phyloP scores from a whole-genome alignment of 2,113 vertebrate species.

The Pimephales promelas region DNA sequence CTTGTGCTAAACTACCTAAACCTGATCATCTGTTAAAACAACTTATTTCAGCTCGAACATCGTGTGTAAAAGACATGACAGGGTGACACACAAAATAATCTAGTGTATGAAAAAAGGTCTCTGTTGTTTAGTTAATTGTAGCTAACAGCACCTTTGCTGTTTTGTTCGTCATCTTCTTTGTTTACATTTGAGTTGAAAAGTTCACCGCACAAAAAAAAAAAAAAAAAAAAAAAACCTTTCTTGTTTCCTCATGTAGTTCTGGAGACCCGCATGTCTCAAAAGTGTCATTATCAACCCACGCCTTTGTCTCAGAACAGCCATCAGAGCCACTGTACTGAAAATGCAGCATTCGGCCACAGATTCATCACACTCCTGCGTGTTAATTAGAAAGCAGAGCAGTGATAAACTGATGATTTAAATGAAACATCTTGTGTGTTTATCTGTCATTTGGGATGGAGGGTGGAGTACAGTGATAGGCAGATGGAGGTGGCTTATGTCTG shows the following conservation, averaged over 20 bases:
- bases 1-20: background rate
- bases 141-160: conserved; percentile 11
- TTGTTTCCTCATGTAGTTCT: background rate
- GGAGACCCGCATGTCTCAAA: conserved; percentile 17
- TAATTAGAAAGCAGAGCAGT: conserved; percentile 59
- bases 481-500: conserved; percentile 81
- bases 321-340: conserved; percentile 8
- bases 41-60: background rate
- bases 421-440: conserved; percentile 66
- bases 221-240: background rate
- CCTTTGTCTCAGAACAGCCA: background rate
- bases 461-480: conserved; percentile 74
- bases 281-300: conserved; percentile 27
- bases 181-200: conserved; percentile 36
- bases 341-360: background rate
- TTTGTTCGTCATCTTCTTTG: background rate
- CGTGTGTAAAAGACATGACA: background rate
- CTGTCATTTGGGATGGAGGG: conserved; percentile 74
- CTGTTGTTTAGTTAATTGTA: conserved; percentile 9
- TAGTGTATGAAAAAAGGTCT: background rate
- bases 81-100: background rate
- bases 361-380: conserved; percentile 43
- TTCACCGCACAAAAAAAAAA: background rate
- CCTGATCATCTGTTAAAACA: background rate
- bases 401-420: conserved; percentile 66